Conservation (phyloP, 1,140 invertebrate species). For the Dryas iulia region DNA sequence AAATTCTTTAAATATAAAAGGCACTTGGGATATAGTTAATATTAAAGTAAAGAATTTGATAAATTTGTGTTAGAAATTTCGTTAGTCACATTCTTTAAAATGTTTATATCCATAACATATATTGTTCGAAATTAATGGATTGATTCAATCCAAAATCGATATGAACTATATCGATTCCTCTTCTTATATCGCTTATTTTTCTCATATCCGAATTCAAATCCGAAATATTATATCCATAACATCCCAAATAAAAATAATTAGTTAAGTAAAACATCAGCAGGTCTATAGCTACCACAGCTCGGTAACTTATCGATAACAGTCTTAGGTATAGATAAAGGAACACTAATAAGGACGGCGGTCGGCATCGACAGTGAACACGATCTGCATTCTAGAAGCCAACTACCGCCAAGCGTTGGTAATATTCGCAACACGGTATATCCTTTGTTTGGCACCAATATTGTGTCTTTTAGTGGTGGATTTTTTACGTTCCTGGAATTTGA, state of each 20-base stretch:
- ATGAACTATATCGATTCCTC: too few relatives aligned
- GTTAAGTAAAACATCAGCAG: conserved; percentile 71
- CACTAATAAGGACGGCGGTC: conserved; percentile 65
- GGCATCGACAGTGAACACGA: conserved; percentile 68
- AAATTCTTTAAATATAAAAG: too few relatives aligned
- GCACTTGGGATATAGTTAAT: too few relatives aligned
- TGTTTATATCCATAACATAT: too few relatives aligned
- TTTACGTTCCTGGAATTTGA: conserved; percentile 60
- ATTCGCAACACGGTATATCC: conserved; percentile 80
- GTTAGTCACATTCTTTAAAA: too few relatives aligned
- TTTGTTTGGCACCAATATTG: conserved; percentile 80
- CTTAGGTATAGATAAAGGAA: conserved; percentile 64
- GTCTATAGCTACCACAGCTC: conserved; percentile 74
- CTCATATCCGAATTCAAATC: background rate
- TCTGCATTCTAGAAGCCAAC: conserved; percentile 77
- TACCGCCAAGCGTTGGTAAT: conserved; percentile 76
- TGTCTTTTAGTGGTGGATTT: conserved; percentile 80
- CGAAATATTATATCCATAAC: too few relatives aligned
- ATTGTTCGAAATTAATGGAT: too few relatives aligned
- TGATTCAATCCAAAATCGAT: too few relatives aligned
- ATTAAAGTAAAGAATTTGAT: too few relatives aligned
- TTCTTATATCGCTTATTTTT: too few relatives aligned
- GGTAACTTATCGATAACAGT: conserved; percentile 62
- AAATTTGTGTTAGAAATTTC: too few relatives aligned
- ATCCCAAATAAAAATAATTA: too few relatives aligned